phyloP scores from a whole-genome alignment of 2,797 vertebrate species.

The Sebastes oblongus region DNA sequence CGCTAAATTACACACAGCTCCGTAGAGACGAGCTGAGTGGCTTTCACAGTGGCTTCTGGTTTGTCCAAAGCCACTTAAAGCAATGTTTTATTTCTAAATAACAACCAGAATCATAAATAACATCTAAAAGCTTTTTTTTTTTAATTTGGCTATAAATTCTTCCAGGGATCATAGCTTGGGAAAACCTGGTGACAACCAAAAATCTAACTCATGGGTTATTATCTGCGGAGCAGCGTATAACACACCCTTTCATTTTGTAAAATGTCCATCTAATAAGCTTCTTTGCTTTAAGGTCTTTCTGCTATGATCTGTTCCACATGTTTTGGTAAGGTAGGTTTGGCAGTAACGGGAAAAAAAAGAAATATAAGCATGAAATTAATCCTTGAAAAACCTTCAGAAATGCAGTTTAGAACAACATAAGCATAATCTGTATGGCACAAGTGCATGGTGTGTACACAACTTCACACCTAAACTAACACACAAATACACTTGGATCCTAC shows the following conservation, averaged over 20 bases:
- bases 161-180: constrained; percentile 23
- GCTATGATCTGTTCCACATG: constrained; percentile 53
- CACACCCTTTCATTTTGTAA: constrained; percentile 38
- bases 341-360: neutral
- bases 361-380: constrained; percentile 12
- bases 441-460: neutral
- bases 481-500: neutral
- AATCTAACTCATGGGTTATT: constrained; percentile 39
- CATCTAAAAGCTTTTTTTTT: neutral
- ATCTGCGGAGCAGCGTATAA: constrained; percentile 16
- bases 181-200: constrained; percentile 29
- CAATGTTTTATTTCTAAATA: constrained; percentile 39
- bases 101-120: constrained; percentile 39
- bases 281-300: constrained; percentile 30
- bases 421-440: neutral
- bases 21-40: neutral
- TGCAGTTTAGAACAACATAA: neutral
- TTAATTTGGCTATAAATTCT: constrained; percentile 46
- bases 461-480: neutral
- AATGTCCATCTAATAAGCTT: constrained; percentile 35
- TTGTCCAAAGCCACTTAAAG: constrained; percentile 17
- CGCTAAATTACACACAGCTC: constrained; percentile 40
- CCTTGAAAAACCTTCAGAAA: constrained; percentile 26
- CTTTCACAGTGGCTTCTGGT: constrained; percentile 33
- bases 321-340: constrained; percentile 28